Evolutionary conservation across 2,797 vertebrate genomes (phyloP), one percentile per base, ranked within the genome.

Genomic region (Ptychadena robeensis): DNA sequence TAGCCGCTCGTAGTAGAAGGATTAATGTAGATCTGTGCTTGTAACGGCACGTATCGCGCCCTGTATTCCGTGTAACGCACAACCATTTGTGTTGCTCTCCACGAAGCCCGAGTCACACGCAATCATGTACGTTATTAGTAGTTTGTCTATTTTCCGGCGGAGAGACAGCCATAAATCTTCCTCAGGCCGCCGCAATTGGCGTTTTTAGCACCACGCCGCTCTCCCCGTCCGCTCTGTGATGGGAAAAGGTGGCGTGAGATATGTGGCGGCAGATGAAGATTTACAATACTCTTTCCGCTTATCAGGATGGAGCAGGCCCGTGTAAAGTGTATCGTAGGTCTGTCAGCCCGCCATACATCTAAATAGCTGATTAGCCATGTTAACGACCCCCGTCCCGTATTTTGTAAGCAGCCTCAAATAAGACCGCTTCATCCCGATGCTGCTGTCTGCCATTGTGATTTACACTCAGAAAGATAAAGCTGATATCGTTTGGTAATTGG

Each of bases 321-420:
- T n/a, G 14, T 6, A 70, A 34, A 70, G 48, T 10, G 3, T 32
- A 31, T 38, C 30, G 25, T 25, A 32, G 48, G 22, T 61, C 48
- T 70, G 48, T 63, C 66, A 40, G 66, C 9, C 30, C 11, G 67
- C 48, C 27, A 34, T 53, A 69, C 30, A 40, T 48, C 31, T n/a
- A 37, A 79, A 79, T 25, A 31, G 76, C 30, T 18, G 31, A 79
- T 70, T 70, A 70, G 48, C 34, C 44, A 30, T 70, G 77, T 79
- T 35, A 70, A 59, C 69, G 40, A 61, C 59, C 77, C 35, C 57
- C 7, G 57, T 28, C 30, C 63, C 10, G 0, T 70, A 44, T 38
- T 27, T 37, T 68, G n/a, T 31, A 59, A 79, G 66, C 64, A 6
- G 18, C 38, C 14, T 48, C 15, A 38, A 44, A 32, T 53, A 28